Conservation (phyloP, 2,888 invertebrate genomes). For the Phragmatobia fuliginosa region DNA sequence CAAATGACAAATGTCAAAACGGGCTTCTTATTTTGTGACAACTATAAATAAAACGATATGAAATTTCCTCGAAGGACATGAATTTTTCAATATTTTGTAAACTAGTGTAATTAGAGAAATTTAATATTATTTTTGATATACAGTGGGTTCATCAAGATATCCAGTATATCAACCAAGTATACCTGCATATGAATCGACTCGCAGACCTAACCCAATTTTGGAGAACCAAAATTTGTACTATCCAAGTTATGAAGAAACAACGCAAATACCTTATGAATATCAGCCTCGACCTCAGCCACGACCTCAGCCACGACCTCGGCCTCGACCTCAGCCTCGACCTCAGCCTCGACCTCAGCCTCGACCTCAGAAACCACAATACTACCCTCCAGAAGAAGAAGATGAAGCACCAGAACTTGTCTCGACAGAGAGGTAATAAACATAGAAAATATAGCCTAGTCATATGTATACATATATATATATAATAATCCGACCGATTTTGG, state of each 20-base stretch:
- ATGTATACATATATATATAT: too few relatives aligned
- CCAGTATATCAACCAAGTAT: not conserved
- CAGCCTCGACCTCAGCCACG: not conserved
- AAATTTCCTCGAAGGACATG: too few relatives aligned
- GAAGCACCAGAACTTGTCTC: not conserved
- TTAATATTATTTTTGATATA: not conserved
- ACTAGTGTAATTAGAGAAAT: too few relatives aligned
- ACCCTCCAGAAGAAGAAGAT: not conserved
- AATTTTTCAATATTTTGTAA: too few relatives aligned
- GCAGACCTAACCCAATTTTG: not conserved
- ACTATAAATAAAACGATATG: too few relatives aligned
- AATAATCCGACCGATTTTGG: too few relatives aligned
- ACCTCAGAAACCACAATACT: not conserved
- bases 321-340: not conserved
- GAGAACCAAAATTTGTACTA: not conserved
- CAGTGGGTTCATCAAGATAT: not conserved
- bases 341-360: not conserved
- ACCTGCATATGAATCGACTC: not conserved
- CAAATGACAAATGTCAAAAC: too few relatives aligned
- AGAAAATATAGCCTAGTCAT: not conserved
- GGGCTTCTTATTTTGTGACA: too few relatives aligned
- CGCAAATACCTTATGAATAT: not conserved
- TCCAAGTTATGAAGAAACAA: not conserved
- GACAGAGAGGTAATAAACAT: conserved; percentile 7
- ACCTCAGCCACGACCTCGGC: not conserved